These are phyloP conservation scores for Chymomyza caudatula DNA, from an alignment of 2,888 invertebrate genomes.

Conservation along the genomic window DNA sequence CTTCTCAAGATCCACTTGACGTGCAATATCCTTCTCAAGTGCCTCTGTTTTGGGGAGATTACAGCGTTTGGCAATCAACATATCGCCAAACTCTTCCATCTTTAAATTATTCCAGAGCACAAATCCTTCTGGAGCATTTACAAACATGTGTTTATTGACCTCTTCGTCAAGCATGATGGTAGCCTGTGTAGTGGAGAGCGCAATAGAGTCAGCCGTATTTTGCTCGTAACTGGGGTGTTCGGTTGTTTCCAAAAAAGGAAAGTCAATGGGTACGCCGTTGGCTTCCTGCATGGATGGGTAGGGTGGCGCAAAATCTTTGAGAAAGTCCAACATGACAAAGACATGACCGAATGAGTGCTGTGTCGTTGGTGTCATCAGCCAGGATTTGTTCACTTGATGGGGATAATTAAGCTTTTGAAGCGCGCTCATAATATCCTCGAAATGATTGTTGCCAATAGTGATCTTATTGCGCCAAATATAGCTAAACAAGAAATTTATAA, in stretches of 20 bases:
- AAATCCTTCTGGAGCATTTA: conserved; percentile 65
- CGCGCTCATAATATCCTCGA: conserved; percentile 72
- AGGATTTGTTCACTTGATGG: conserved; percentile 75
- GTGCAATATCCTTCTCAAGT: conserved; percentile 50
- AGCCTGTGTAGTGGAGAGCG: conserved; percentile 35
- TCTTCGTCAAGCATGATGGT: conserved; percentile 53
- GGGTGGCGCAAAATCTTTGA: conserved; percentile 69
- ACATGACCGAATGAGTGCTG: conserved; percentile 75
- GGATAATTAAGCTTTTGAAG: conserved; percentile 75
- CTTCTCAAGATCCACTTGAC: conserved; percentile 36
- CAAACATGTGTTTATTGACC: conserved; percentile 54
- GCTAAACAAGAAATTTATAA: conserved; percentile 72
- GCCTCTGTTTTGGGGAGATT: conserved; percentile 40
- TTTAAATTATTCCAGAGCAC: conserved; percentile 69
- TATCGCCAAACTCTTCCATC: conserved; percentile 65
- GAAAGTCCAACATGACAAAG: conserved; percentile 72
- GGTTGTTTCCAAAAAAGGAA: conserved; percentile 45
- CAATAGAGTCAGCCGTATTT: conserved; percentile 36
- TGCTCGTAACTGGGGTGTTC: conserved; percentile 46
- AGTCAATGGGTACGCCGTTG: conserved; percentile 31
- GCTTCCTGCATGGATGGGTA: conserved; percentile 10
- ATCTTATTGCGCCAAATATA: conserved; percentile 69
- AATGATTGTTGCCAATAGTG: conserved; percentile 68
- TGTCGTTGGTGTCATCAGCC: conserved; percentile 76
- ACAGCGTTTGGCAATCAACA: conserved; percentile 53